These are phyloP conservation scores for Vulpes vulpes DNA, from an alignment of 2,113 vertebrate genomes.

Conservation along the genomic window DNA sequence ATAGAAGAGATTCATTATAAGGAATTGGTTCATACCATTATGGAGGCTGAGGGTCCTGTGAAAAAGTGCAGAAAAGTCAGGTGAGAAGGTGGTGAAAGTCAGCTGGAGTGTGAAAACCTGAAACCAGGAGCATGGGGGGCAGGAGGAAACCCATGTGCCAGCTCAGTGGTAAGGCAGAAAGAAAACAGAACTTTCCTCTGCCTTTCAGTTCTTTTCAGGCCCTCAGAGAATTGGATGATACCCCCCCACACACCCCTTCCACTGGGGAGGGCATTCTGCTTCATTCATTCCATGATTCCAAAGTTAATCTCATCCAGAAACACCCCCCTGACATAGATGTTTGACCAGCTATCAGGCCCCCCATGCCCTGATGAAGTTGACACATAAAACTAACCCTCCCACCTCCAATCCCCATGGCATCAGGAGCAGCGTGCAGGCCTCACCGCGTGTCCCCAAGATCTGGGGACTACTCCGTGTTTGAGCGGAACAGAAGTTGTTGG, in stretches of 20 bases:
- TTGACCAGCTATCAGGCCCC: too few species aligned
- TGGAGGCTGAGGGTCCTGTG: background rate
- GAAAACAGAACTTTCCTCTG: too few species aligned
- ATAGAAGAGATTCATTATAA: background rate
- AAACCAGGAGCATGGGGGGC: accelerated
- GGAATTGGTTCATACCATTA: accelerated
- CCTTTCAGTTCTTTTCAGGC: too few species aligned
- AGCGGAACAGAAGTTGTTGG: accelerated
- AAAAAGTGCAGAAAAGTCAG: background rate
- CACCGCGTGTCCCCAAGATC: accelerated
- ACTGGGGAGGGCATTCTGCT: accelerated
- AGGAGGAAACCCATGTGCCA: background rate
- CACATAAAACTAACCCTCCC: background rate
- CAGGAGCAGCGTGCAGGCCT: accelerated
- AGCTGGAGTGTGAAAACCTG: too few species aligned
- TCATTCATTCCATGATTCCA: accelerated
- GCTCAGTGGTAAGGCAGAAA: background rate
- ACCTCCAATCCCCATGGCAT: accelerated
- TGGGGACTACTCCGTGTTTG: accelerated
- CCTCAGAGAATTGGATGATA: accelerated
- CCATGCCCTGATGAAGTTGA: background rate
- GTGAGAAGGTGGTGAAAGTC: background rate
- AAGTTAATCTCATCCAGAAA: background rate
- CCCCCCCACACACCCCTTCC: accelerated
- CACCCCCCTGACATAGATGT: accelerated